Evolutionary conservation across 2,113 vertebrate species (phyloP).

Genomic region (Columba livia): DNA sequence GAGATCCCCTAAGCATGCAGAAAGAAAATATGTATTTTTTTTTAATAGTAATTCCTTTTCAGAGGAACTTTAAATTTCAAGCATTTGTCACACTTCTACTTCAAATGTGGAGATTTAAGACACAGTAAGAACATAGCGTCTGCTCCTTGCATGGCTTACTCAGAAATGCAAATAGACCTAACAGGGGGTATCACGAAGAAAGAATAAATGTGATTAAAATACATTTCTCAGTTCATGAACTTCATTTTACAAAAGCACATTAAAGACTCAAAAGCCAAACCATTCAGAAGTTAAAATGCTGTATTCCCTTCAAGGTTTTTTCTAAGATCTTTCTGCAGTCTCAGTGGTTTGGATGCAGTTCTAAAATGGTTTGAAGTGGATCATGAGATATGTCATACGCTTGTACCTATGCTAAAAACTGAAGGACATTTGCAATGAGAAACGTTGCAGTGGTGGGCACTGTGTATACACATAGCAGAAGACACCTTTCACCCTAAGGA

Average conservation of each 20-base stretch:
- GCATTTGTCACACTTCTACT: slow-evolving; percentile 9
- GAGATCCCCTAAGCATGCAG: not conserved
- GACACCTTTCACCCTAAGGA: not conserved
- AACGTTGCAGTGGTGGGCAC: not conserved
- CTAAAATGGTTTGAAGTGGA: not conserved
- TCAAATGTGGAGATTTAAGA: no score
- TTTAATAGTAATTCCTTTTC: not conserved
- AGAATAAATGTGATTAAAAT: not conserved
- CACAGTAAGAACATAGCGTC: not conserved
- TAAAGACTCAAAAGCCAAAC: not conserved
- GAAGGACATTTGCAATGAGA: not conserved
- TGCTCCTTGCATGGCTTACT: not conserved
- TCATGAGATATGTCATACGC: fast-evolving
- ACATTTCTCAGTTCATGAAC: not conserved
- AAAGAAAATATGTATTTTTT: not conserved
- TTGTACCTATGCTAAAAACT: not conserved
- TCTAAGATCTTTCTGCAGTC: not conserved
- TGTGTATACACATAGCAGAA: not conserved
- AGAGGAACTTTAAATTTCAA: slow-evolving; percentile 2
- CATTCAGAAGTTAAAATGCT: not conserved
- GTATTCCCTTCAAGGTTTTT: not conserved
- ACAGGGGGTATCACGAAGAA: not conserved
- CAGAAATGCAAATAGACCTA: slow-evolving; percentile 9
- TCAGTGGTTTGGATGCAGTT: not conserved
- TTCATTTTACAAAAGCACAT: not conserved